A percentile compares a stretch with the other conserved stretches of the same genome.
Evolutionary conservation across 2,113 vertebrate species (phyloP).

Genomic region (Burhinus oedicnemus): DNA sequence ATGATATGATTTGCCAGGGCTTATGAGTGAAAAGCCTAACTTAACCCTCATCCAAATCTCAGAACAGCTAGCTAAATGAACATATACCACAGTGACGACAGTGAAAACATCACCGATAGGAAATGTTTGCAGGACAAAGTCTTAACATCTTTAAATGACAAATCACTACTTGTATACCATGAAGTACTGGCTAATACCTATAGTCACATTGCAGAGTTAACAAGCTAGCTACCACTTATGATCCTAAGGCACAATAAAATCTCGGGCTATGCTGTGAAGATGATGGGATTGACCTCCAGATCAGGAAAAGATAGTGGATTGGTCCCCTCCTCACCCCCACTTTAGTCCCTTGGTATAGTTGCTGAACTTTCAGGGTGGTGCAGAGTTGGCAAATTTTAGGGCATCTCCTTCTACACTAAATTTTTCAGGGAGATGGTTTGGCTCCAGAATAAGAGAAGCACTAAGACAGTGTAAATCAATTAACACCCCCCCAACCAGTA

Average conservation of each 20-base stretch:
- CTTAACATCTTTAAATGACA: neutral
- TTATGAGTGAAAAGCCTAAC: neutral
- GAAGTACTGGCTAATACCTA: neutral
- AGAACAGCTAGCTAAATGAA: neutral
- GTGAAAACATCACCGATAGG: neutral
- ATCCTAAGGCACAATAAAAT: neutral
- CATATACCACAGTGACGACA: neutral
- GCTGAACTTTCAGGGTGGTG: neutral
- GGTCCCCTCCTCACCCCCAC: neutral
- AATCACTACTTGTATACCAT: neutral
- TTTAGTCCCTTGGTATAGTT: neutral
- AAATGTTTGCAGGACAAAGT: neutral
- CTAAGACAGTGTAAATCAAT: neutral
- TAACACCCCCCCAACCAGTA: neutral
- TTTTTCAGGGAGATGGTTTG: neutral
- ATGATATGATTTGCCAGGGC: neutral
- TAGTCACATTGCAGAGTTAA: neutral
- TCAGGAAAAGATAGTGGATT: neutral
- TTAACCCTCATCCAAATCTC: neutral
- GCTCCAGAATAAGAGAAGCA: neutral
- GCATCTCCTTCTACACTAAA: neutral
- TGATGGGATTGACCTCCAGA: neutral
- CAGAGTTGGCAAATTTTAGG: neutral
- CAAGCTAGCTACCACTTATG: neutral
- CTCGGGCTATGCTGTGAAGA: neutral